Evolutionary conservation across 2,888 invertebrate species (phyloP).

Genomic region (Pyrrhia umbra): DNA sequence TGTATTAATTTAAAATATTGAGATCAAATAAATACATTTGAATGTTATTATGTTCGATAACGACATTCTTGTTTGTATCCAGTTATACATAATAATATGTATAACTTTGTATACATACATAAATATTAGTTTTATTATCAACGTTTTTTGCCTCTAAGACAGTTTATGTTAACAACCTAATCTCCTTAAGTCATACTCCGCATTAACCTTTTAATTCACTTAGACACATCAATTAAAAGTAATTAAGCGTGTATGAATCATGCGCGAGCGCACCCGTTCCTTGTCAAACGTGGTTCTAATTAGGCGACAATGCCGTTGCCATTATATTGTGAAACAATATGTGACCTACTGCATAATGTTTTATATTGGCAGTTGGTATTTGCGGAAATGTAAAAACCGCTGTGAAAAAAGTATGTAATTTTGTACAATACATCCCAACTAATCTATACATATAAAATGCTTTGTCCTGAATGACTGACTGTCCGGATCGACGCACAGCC

Average conservation of each 20-base stretch:
- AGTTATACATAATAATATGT: too few species aligned
- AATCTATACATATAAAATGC: too few species aligned
- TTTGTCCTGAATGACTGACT: too few species aligned
- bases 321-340: constrained; percentile 21
- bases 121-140: not conserved
- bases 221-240: constrained; percentile 56
- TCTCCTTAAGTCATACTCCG: constrained; percentile 20
- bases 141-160: not conserved
- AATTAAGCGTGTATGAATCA: constrained; percentile 52
- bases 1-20: not conserved
- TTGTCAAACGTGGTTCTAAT: constrained; percentile 9
- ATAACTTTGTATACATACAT: not conserved
- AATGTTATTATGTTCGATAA: not conserved
- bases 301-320: constrained; percentile 28
- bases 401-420: not conserved
- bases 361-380: constrained; percentile 1
- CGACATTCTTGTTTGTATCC: not conserved
- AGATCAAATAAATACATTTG: not conserved
- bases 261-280: constrained; percentile 1
- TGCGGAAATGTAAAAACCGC: not conserved
- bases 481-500: too few species aligned
- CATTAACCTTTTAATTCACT: constrained; percentile 60
- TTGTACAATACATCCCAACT: too few species aligned
- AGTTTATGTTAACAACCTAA: not conserved
- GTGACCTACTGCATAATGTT: constrained; percentile 20